phyloP scores from a whole-genome alignment of 2,113 vertebrate species.

The Cyrtonyx montezumae region DNA sequence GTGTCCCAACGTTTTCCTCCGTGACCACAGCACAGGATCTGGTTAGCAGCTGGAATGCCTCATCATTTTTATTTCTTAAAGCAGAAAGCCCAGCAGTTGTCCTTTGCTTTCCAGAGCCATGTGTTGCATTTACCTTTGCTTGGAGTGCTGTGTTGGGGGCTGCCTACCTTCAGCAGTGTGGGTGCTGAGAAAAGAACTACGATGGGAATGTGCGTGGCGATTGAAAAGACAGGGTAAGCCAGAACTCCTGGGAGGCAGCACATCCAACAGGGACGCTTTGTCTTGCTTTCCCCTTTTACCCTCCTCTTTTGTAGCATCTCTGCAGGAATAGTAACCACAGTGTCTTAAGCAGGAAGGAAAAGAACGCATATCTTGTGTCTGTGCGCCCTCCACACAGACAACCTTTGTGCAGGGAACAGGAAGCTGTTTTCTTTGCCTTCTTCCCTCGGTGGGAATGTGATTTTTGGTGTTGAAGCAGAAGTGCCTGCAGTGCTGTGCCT shows the following conservation, averaged over 20 bases:
- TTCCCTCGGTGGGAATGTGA: not conserved
- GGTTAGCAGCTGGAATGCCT: not conserved
- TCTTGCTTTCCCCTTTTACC: not conserved
- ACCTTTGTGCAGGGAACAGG: not conserved
- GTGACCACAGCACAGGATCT: rapidly evolving
- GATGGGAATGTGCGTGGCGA: not conserved
- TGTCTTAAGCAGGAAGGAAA: not conserved
- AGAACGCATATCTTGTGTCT: not conserved
- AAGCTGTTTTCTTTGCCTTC: not conserved
- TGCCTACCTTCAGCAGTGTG: not conserved
- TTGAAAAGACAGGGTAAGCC: not conserved
- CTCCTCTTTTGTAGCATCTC: not conserved
- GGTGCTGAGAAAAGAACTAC: not conserved
- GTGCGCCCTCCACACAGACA: not conserved
- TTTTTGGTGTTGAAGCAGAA: not conserved
- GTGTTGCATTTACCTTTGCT: not conserved
- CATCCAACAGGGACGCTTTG: rapidly evolving
- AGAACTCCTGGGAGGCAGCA: rapidly evolving
- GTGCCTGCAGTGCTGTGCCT: not conserved
- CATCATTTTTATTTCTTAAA: not conserved
- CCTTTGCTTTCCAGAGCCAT: not conserved
- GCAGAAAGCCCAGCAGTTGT: not conserved
- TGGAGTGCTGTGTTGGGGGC: rapidly evolving
- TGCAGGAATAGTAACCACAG: not conserved
- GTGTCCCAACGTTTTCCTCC: too few relatives aligned